A percentile compares a stretch with the other conserved stretches of the same genome.
Conservation (phyloP, 2,113 vertebrate species). For the Cranoglanis bouderius region DNA sequence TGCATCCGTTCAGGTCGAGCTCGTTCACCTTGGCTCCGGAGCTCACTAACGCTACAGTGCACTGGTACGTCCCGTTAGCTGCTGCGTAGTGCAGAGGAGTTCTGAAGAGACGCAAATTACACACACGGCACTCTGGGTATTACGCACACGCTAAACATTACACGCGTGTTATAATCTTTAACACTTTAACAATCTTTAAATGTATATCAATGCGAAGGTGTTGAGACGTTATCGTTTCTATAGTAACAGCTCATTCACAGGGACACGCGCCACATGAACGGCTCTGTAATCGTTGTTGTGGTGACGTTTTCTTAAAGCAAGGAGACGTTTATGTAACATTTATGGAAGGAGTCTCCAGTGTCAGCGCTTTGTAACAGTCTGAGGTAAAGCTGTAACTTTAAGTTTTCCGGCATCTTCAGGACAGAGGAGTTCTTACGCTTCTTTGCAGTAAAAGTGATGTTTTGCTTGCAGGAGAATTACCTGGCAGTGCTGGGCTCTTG, state of each 20-base stretch:
- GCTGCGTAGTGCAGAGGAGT: slow-evolving; percentile 93
- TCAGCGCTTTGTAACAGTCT: too few species aligned
- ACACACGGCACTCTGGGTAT: not conserved
- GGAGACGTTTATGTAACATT: too few species aligned
- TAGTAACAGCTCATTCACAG: not conserved
- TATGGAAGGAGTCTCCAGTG: too few species aligned
- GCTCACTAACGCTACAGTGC: slow-evolving; percentile 84
- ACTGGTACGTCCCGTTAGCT: slow-evolving; percentile 89
- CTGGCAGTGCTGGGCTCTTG: not conserved
- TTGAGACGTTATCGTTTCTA: not conserved
- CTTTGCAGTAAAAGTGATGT: not conserved
- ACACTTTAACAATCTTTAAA: not conserved
- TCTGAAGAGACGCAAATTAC: slow-evolving; percentile 64
- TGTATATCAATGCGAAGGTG: not conserved
- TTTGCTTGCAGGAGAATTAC: not conserved
- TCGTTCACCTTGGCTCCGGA: slow-evolving; percentile 85
- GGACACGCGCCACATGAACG: too few species aligned
- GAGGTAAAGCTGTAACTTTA: too few species aligned
- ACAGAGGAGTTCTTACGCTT: too few species aligned
- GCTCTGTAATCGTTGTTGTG: too few species aligned
- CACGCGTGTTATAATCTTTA: not conserved
- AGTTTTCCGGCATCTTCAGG: too few species aligned
- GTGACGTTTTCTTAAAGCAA: too few species aligned
- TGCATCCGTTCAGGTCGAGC: slow-evolving; percentile 87
- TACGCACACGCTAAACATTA: not conserved